Base-by-base conservation (phyloP, 2,797 vertebrate genomes). In the Notolepis coatsorum region DNA sequence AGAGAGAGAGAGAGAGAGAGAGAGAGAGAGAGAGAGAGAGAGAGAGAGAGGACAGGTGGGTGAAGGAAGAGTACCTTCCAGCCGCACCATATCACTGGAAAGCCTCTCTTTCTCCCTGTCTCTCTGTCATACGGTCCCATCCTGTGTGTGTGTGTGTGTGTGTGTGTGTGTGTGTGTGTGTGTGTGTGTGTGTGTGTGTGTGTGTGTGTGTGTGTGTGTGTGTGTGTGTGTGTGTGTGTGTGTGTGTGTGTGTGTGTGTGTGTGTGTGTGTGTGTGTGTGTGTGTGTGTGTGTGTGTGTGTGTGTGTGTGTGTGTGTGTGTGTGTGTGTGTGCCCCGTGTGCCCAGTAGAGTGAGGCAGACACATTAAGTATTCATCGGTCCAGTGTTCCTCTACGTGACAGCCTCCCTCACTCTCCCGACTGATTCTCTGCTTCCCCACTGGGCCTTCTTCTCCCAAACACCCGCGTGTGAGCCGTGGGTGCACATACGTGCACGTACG, bases 291-390 rank as follows among this genome's bases (percentile, higher is more conserved):
- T 37, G 28, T 21, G 23, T 47, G 23, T n/a, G 45, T 10, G 23
- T 47, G 23, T 21, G 48, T 6, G 30, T 50, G 12, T 57, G 35
- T 67, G 49, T 50, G n/a, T 21, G 31, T 18, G 52, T 49, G 79
- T 18, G 87, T 86, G 70, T 87, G 76, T 80, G 69, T 88, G 76
- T 75, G 71, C 2, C 5, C 5, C 24, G 65, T 70, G 78, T 65
- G 68, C 27, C 63, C 51, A 69, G 55, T 85, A 80, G 80, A 81
- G 68, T 81, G 76, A 85, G 79, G 71, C 71, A 81, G 73, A 55
- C 70, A 17, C 35, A 87, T 90, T 84, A 90, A 90, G 61, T 87
- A 91, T 92, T 93, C 66, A 93, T 59, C 63, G 81, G 80, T 54
- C 63, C 77, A 79, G 83, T 78, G 82, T 79, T 79, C 78, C 80